These are phyloP conservation scores for Syrrhaptes paradoxus DNA, from an alignment of 2,113 vertebrate species.

Conservation along the genomic window DNA sequence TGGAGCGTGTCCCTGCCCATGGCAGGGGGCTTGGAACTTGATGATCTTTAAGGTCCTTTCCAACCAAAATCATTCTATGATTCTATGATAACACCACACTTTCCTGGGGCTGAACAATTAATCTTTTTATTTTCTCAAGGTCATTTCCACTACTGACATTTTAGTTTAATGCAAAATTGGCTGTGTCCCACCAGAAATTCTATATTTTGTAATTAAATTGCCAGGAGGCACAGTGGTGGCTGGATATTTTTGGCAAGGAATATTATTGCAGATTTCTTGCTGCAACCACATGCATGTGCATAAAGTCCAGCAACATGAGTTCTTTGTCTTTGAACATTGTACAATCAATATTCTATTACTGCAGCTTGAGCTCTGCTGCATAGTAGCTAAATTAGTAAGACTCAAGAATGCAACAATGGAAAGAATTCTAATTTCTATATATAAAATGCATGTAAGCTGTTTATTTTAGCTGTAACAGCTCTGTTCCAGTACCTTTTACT, in stretches of 20 bases:
- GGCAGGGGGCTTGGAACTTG: no score
- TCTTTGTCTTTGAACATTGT: constrained; percentile 63
- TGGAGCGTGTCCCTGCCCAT: no score
- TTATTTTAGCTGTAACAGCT: neutral
- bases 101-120: neutral
- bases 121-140: neutral
- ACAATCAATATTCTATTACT: constrained; percentile 77
- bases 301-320: constrained; percentile 52
- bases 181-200: constrained; percentile 27
- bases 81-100: neutral
- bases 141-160: constrained; percentile 36
- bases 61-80: no score
- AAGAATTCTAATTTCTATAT: constrained; percentile 59
- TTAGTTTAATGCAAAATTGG: constrained; percentile 49
- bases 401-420: constrained; percentile 6
- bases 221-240: neutral
- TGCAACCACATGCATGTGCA: constrained; percentile 61
- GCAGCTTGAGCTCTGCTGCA: constrained; percentile 34
- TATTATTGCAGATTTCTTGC: constrained; percentile 45
- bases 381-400: constrained; percentile 66
- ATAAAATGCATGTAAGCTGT: neutral
- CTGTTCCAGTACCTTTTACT: neutral
- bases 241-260: constrained; percentile 47
- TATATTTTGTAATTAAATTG: constrained; percentile 65
- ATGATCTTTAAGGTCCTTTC: no score